phyloP scores from a whole-genome alignment of 1,140 invertebrate genomes.

The Heliothis virescens region DNA sequence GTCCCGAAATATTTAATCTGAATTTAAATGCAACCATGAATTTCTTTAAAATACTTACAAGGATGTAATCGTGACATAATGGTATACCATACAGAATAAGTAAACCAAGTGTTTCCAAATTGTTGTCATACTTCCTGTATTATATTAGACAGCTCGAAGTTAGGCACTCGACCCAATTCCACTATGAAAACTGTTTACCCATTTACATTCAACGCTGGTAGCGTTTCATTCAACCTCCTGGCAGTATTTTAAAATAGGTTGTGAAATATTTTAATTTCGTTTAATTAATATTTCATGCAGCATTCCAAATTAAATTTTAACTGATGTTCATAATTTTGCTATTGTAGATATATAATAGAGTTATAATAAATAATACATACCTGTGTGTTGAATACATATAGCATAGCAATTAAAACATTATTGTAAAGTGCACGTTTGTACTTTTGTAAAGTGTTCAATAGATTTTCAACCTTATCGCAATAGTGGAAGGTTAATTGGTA shows the following conservation, averaged over 20 bases:
- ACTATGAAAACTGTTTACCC: constrained; percentile 8
- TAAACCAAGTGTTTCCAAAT: no score
- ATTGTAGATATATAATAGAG: no score
- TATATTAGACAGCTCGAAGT: neutral
- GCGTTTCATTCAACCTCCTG: constrained; percentile 15
- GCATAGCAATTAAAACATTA: no score
- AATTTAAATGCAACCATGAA: neutral
- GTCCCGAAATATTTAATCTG: neutral
- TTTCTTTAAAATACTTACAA: neutral
- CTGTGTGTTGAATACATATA: no score
- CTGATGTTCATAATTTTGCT: neutral
- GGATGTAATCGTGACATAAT: neutral
- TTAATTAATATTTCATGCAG: constrained; percentile 22
- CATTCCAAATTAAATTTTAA: constrained; percentile 7
- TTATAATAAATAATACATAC: no score
- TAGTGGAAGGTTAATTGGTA: no score
- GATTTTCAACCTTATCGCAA: no score
- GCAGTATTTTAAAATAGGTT: constrained; percentile 20
- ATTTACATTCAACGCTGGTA: constrained; percentile 27
- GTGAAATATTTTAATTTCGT: constrained; percentile 13
- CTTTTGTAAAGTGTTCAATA: no score
- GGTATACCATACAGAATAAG: no score
- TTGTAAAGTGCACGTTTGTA: no score
- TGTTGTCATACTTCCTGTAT: no score
- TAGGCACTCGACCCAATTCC: constrained; percentile 11